Conservation (phyloP, 2,888 invertebrate species). For the Drosophila villosipedis region DNA sequence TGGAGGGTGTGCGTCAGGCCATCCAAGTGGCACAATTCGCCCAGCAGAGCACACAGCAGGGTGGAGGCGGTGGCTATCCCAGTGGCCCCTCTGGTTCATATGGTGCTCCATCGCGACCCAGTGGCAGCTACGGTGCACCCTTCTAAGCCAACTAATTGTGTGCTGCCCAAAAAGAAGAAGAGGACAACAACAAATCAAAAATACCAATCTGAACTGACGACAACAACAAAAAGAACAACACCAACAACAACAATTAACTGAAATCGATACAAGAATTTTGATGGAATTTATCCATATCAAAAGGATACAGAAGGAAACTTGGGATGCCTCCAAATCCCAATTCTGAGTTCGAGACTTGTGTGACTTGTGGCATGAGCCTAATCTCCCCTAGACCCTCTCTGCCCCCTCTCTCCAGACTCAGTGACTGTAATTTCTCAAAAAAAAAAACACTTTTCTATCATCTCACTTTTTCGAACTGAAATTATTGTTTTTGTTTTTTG, state of each 20-base stretch:
- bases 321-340: constrained; percentile 12
- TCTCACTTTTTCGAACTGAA: constrained; percentile 44
- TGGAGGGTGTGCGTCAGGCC: constrained; percentile 94
- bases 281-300: constrained; percentile 39
- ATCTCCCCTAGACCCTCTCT: not conserved
- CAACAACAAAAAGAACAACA: constrained; percentile 30
- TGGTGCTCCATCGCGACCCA: constrained; percentile 88
- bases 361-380: constrained; percentile 47
- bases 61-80: constrained; percentile 85
- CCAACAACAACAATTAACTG: constrained; percentile 43
- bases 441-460: constrained; percentile 28
- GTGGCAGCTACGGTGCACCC: constrained; percentile 89
- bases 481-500: constrained; percentile 68
- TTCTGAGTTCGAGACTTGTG: constrained; percentile 49
- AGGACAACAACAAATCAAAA: constrained; percentile 45
- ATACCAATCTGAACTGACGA: constrained; percentile 59
- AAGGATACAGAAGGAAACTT: not conserved
- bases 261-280: constrained; percentile 44
- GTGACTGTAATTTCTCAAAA: constrained; percentile 60
- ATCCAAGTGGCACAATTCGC: constrained; percentile 95
- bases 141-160: constrained; percentile 72
- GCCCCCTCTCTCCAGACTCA: constrained; percentile 46
- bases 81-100: constrained; percentile 87
- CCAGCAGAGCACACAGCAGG: constrained; percentile 87
- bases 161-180: constrained; percentile 72